Evolutionary conservation across 2,113 vertebrate species (phyloP), one percentile per base, ranked within the genome.

Genomic region (Tragelaphus strepsiceros): DNA sequence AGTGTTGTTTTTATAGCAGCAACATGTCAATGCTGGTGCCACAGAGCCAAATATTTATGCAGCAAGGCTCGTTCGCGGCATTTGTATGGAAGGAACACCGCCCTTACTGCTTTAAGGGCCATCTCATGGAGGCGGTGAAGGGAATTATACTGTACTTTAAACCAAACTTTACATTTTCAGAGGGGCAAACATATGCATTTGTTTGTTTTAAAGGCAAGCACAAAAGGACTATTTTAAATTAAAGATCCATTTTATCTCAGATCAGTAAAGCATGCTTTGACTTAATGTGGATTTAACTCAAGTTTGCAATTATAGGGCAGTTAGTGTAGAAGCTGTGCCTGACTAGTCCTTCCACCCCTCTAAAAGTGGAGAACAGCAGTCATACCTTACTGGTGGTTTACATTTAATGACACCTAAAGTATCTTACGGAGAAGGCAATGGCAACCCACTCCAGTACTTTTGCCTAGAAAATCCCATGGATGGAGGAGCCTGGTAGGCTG

Each of bases 11-110:
- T 90, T 74, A 78, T 49, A 98, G 92, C 49, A 78, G 1, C 80
- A 93, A 98, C 96, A 94, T 35, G 32, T 88, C 97, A 98, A 98
- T 93, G 81, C 53, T 90, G 22, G 71, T 58, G 82, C 54, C 97
- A 92, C 3, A 92, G 78, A 98, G 56, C 67, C 97, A 97, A 97
- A 97, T 98, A 97, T 98, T 98, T 97, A 98, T 95, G 90, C 19
- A 95, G 58, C 54, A 13, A 96, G 64, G 78, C 96, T 96, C 87
- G 35, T 95, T 97, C 91, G 30, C 58, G 84, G 93, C 67, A 97
- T 98, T 98, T 59, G 85, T 53, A 51, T 81, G 59, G 91, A 96
- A 98, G 97, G 93, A 98, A 98, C 91, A 85, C 7, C 56, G 32
- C 82, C 35, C 94, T 98, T 93, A 88, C 86, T 94, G 43, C 94